Evolutionary conservation across 2,113 vertebrate species (phyloP).

Genomic region (Rostratula benghalensis): DNA sequence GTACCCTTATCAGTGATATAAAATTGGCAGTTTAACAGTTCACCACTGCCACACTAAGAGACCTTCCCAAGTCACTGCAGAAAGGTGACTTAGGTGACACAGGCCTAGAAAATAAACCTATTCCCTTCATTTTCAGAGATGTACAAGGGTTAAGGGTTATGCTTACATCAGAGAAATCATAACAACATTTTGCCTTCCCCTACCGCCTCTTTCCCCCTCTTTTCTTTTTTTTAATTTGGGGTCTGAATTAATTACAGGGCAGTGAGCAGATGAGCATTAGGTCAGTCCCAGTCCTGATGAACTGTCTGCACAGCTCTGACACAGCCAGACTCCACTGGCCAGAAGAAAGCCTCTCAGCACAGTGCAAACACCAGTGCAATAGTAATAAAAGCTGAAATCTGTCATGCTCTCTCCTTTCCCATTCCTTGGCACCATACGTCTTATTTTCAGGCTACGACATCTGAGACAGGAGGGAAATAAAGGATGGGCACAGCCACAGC

Average conservation of each 20-base stretch:
- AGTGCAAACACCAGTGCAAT: rapidly evolving
- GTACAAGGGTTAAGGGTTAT: neutral
- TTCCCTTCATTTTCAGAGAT: neutral
- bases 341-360: neutral
- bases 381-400: neutral
- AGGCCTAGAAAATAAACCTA: neutral
- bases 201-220: rapidly evolving
- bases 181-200: neutral
- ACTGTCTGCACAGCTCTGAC: neutral
- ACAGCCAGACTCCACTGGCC: neutral
- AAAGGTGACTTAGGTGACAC: neutral
- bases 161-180: neutral
- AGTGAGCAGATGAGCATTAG: neutral
- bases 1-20: neutral
- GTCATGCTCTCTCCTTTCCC: rapidly evolving
- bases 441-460: neutral
- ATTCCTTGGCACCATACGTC: neutral
- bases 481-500: neutral
- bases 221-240: neutral
- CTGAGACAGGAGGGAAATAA: neutral
- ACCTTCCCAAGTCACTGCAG: neutral
- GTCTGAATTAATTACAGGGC: neutral
- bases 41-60: neutral
- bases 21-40: neutral
- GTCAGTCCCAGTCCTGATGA: neutral